Base-by-base conservation (phyloP, 2,113 vertebrate species). In the Psophia crepitans region DNA sequence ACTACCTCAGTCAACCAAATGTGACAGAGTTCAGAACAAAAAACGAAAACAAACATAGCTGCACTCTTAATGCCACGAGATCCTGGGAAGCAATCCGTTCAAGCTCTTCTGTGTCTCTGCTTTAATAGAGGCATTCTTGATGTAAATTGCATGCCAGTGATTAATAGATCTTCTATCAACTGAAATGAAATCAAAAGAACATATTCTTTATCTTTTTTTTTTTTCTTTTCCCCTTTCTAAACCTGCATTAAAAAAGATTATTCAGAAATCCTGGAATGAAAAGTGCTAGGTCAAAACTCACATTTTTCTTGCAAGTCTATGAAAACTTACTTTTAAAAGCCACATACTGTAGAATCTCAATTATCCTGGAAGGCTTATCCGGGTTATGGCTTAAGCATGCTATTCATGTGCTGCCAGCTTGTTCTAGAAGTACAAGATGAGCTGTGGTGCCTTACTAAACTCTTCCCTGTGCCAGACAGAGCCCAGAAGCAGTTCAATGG, bases 281-380 rank as follows among this genome's bases (percentile, higher is more conserved):
- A 89, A 93, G 73, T 71, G 64, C 76, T 78, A 89, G 89, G 88
- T 96, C 89, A 95, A 92, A 95, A 92, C 39, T 95, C 76, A 89
- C 69, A 49, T 93, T 94, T 95, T 96, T 89, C 71, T 86, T 86
- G 57, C 73, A 92, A 71, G 43, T 64, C 76, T 89, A 41, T n/a
- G 76, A 84, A 89, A 93, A 94, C 54, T 89, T 90, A 54, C 77
- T 93, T 89, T 95, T 41, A 71, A 92, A 93, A 94, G 65, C 65
- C 48, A 32, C 43, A 89, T 76, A 68, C 43, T 89, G 58, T 58
- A 86, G 93, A 90, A 92, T 84, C 76, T 93, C 87, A 93, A 76
- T 79, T 84, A 93, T 87, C 69, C 77, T 91, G 77, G 74, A 93
- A 93, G 65, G 48, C 53, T 82, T 91, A 89, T 68, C 73, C 0